phyloP scores from a whole-genome alignment of 2,113 vertebrate genomes.

The Lycaon pictus region DNA sequence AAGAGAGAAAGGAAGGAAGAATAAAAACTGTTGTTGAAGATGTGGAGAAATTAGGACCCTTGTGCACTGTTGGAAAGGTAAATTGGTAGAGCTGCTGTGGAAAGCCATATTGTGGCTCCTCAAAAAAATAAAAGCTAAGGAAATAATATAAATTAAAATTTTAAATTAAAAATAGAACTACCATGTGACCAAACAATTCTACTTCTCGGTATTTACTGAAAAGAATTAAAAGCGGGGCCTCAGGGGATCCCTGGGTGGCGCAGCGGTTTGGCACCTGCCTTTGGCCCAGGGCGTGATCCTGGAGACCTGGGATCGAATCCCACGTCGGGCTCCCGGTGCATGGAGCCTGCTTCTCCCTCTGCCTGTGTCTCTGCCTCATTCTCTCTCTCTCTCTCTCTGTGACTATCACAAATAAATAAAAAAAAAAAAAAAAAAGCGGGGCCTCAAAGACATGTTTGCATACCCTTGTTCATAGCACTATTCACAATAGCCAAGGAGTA shows the following conservation, averaged over 20 bases:
- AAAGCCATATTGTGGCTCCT: not conserved
- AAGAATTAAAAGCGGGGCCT: not conserved
- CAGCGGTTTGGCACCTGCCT: no score
- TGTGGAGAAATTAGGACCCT: not conserved
- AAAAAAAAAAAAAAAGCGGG: no score
- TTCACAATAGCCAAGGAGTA: not conserved
- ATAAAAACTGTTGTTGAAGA: not conserved
- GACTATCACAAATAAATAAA: no score
- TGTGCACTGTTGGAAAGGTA: not conserved
- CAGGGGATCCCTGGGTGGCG: no score
- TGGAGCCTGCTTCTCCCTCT: no score
- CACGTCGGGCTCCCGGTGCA: no score
- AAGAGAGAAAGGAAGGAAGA: not conserved
- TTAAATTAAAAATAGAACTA: not conserved
- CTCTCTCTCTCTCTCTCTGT: no score
- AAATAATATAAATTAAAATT: not conserved
- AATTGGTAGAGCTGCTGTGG: not conserved
- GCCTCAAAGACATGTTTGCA: not conserved
- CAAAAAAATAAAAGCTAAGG: not conserved
- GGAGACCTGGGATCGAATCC: no score
- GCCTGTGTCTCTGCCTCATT: no score
- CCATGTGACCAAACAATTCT: not conserved
- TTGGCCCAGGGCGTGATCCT: no score
- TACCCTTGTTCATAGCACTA: not conserved
- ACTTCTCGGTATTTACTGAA: not conserved